Percentiles rank a stretch among this genome's conserved stretches.
These are phyloP conservation scores for Leucopternis melanops DNA, from an alignment of 2,113 vertebrate genomes.

Conservation along the genomic window DNA sequence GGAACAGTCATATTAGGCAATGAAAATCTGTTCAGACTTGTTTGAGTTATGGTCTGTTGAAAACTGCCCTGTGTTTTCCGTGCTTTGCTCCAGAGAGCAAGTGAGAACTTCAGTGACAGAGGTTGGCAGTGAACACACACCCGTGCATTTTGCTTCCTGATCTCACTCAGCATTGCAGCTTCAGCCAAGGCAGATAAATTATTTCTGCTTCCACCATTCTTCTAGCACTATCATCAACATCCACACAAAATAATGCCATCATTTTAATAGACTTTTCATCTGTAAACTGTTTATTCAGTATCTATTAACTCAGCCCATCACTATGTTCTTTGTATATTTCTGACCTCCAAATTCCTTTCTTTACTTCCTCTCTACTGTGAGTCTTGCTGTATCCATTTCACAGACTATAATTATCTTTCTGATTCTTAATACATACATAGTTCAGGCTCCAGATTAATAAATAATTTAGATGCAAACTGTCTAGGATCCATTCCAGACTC, in stretches of 20 bases:
- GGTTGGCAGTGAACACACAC: neutral
- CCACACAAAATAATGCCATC: neutral
- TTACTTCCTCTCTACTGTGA: neutral
- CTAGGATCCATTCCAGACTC: slow-evolving; percentile 13
- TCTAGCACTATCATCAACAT: neutral
- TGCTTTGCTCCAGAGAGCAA: neutral
- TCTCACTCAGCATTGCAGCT: neutral
- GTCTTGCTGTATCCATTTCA: neutral
- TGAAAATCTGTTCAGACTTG: neutral
- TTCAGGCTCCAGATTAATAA: slow-evolving; percentile 32
- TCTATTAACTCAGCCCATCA: neutral
- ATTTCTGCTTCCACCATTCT: neutral
- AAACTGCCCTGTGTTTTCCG: neutral
- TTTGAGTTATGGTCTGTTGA: neutral
- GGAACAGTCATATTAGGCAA: neutral
- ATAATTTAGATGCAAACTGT: neutral
- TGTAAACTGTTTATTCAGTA: neutral
- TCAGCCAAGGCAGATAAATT: neutral
- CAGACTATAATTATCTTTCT: neutral
- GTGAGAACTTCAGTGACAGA: neutral
- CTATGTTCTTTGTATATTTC: neutral
- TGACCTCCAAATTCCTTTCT: neutral
- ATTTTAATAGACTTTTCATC: neutral
- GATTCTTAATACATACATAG: neutral
- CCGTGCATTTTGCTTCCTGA: neutral